Evolutionary conservation across 2,113 vertebrate species (phyloP), one percentile per base, ranked within the genome.

Genomic region (Notothenia coriiceps): DNA sequence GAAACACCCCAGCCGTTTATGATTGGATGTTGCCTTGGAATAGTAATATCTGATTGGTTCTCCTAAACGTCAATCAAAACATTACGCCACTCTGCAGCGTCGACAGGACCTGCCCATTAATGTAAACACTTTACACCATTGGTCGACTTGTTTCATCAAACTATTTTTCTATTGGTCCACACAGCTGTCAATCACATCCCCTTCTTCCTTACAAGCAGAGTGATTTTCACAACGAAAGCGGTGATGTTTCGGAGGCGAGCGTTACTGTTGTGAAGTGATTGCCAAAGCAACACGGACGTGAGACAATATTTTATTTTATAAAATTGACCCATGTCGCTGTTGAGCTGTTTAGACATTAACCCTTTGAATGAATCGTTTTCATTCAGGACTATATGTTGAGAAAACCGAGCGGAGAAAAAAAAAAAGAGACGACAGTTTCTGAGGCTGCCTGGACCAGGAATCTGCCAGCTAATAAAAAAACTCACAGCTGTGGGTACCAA

Each of bases 21-120:
- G 78, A 91, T 91, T 92, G 80, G 85, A 2, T 44, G 0, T 0
- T 60, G 10, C 10, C 0, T 54, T 6, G 1, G 6, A 56, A 69
- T 91, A 77, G 85, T 93, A 91, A 69, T 51, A 25, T 51, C 6
- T 29, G 14, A 80, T 91, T 90, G 88, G 91, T 29, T 87, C 1
- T 25, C 1, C 0, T 6, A 0, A 2, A 47, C 17, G 73, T 67
- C 89, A 84, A 66, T 89, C 57, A 82, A 64, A 70, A 29, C 1
- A 12, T 29, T 5, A 1, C 49, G 18, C 14, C 51, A 35, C 13
- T 56, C 57, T 74, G 67, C 50, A 10, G 59, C 13, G 64, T 22
- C 9, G 5, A 5, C 2, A 22, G 64, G 44, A 0, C 13, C 64
- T 71, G 29, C 89, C 72, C 59, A 67, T 10, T 67, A 2, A 54